Conservation (phyloP, 1,140 invertebrate species). For the Anthonomus grandis region DNA sequence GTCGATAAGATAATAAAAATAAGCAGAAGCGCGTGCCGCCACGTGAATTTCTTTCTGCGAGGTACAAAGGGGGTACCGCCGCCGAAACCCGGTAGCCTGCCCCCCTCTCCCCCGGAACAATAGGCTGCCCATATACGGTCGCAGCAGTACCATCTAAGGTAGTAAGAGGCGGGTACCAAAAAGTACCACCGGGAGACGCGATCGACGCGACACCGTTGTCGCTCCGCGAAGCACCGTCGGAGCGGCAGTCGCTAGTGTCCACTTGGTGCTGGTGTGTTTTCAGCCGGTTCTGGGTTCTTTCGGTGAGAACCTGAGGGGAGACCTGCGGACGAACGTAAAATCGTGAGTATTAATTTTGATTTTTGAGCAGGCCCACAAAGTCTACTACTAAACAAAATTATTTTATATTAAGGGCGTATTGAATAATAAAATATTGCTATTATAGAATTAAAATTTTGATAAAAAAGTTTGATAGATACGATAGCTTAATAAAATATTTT, state of each 20-base stretch:
- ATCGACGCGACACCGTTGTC: conserved; percentile 16
- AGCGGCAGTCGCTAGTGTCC: conserved; percentile 18
- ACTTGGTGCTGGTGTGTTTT: conserved; percentile 8
- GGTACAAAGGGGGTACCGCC: conserved; percentile 19
- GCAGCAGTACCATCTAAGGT: conserved; percentile 43
- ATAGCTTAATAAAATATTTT: too few relatives aligned
- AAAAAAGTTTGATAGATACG: too few relatives aligned
- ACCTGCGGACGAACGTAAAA: conserved; percentile 3
- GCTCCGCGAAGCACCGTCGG: conserved; percentile 1
- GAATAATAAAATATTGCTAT: too few relatives aligned
- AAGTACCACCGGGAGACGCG: too few relatives aligned
- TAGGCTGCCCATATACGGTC: conserved; percentile 44
- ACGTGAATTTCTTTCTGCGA: conserved; percentile 28
- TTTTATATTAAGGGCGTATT: too few relatives aligned
- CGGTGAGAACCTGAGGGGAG: too few relatives aligned
- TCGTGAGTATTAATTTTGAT: conserved; percentile 20
- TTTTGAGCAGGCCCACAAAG: too few relatives aligned
- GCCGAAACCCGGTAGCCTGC: conserved; percentile 41
- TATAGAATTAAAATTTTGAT: too few relatives aligned
- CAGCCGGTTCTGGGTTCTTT: neutral
- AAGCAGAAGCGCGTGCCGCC: conserved; percentile 45
- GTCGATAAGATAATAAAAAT: conserved; percentile 37
- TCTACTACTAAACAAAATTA: too few relatives aligned
- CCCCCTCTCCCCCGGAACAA: too few relatives aligned
- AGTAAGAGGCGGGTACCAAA: conserved; percentile 37